Evolutionary conservation across 2,113 vertebrate species (phyloP), one percentile per base, ranked within the genome.

Genomic region (Perca schrenkii): DNA sequence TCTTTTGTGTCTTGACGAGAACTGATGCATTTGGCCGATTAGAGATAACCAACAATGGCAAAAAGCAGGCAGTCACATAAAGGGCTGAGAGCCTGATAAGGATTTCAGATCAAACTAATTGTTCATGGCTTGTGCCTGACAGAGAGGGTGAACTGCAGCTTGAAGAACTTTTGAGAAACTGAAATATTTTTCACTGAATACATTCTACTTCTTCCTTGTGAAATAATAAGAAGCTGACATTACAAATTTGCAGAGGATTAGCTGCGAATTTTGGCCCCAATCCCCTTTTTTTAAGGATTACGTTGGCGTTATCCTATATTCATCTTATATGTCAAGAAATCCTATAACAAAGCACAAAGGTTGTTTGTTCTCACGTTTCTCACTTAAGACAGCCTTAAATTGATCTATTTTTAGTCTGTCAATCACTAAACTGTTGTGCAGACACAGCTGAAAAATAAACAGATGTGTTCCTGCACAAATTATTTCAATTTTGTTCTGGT

Each of bases 1-100:
- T 52, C 17, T 72, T 66, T 53, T 28, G n/a, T 77, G 46, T 60
- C 71, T 52, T 43, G n/a, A 50, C 8, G 13, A 79, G 28, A 70
- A 12, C 47, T 62, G 46, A 79, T 36, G 60, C 36, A 62, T 62
- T 36, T 1, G 14, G 17, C 52, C 70, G 68, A 54, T 79, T 64
- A 40, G 17, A 4, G 63, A 74, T 25, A 74, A 72, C 43, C 25
- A 47, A 13, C 60, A 65, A 15, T 1, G 11, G 16, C 17, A 54
- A 71, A 13, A 52, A 63, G 19, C 13, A 8, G 13, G 12, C 11
- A 16, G 19, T 8, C 19, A 65, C 25, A 61, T 15, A 52, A 28
- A 81, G 28, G 16, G 34, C n/a, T 0, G 10, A 14, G 16, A 10
- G 62, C 8, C 36, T 34, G 56, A 68, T 63, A 31, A 52, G 17